Evolutionary conservation across 2,113 vertebrate genomes (phyloP).

Genomic region (Ceyx margarethae): DNA sequence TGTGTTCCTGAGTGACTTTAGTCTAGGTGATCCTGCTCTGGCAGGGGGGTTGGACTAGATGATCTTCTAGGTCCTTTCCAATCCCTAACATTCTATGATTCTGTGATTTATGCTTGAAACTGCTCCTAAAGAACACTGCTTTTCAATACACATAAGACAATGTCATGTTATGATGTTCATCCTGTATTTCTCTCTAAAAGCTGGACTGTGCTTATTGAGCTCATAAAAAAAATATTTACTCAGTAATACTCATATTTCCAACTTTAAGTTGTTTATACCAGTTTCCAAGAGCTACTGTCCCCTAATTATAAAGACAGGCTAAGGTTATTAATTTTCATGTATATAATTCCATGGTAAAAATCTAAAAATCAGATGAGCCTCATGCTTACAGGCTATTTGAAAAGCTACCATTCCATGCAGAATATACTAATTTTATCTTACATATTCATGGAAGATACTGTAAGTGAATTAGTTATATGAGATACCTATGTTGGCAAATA

Average conservation of each 20-base stretch:
- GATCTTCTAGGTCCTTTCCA: too few species aligned
- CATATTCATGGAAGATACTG: background rate
- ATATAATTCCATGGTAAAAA: background rate
- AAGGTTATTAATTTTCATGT: background rate
- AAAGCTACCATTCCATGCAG: background rate
- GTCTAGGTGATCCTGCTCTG: too few species aligned
- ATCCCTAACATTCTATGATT: too few species aligned
- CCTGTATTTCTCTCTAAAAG: background rate
- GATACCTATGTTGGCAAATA: background rate
- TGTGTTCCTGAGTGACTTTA: too few species aligned
- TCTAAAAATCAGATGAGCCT: background rate
- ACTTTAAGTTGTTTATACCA: background rate
- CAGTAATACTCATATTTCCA: background rate
- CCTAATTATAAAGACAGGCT: background rate
- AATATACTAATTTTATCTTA: conserved; percentile 15
- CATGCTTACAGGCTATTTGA: background rate
- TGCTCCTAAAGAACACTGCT: background rate
- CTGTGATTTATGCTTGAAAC: background rate
- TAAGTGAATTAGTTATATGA: background rate
- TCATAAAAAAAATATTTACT: background rate
- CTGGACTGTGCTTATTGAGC: background rate
- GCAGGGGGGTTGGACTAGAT: too few species aligned
- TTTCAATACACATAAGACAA: background rate
- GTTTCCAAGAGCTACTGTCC: background rate
- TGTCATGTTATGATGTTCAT: background rate